Evolutionary conservation across 2,888 invertebrate genomes (phyloP), one percentile per base, ranked within the genome.

Genomic region (Ophion costatus): DNA sequence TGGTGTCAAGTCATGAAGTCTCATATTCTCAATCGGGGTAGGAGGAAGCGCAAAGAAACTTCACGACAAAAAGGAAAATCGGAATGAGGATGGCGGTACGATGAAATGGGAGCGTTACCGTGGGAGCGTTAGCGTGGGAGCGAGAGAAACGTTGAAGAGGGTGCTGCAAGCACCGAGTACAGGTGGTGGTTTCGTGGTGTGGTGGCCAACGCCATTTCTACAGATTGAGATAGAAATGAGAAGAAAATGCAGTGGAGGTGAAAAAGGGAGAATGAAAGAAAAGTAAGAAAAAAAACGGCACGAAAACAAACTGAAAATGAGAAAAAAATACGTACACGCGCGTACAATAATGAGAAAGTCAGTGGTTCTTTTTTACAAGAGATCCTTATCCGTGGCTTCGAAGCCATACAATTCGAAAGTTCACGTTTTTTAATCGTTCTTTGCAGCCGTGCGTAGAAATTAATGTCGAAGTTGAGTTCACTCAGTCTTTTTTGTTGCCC

Each of bases 1-100:
- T 89, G 89, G 90, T 88, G 88, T 87, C 88, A 88, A 88, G 86
- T 91, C 90, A 92, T 92, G 92, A 93, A 92, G 90, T 90, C 90
- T 90, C 90, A 38, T 69, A 64, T 71, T 64, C 90, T 92, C 90
- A 90, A 92, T 91, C 89, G 89, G 86, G 86, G 90, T 89, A 90
- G 70, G 11, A 70, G n/a, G 17, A 38, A 38, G 22, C 6, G 69
- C 69, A 57, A 70, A 73, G 76, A 77, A 77, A 76, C 71, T 63
- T 77, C 63, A 42, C 51, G 61, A 9, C 45, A 33, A 33, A 89
- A 88, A 90, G 88, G 87, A 88, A 89, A 90, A 92, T 92, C 87
- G 88, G 85, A 91, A 92, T 89, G 91, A 90, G 90, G 91, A 91
- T 91, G 86, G 87, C 75, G 84, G 81, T 73, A 82, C 78, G 78